These are phyloP conservation scores for Cyrtorhinus lividipennis DNA, from an alignment of 1,140 invertebrate species.

Conservation along the genomic window DNA sequence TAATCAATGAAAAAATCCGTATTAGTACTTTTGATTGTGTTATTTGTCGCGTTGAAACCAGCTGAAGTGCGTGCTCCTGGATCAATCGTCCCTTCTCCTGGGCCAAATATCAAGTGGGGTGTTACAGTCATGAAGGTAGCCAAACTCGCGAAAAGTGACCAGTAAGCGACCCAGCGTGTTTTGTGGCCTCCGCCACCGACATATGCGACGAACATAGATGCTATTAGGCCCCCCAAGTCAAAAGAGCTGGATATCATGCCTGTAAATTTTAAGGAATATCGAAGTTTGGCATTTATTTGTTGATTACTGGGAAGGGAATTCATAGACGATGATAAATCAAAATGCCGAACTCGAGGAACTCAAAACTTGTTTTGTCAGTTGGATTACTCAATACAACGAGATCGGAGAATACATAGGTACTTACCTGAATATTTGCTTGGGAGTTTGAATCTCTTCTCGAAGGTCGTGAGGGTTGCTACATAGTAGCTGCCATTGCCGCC, in stretches of 20 bases:
- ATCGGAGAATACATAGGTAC: no score
- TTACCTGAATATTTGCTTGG: conserved; percentile 53
- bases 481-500: conserved; percentile 57
- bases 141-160: conserved; percentile 15
- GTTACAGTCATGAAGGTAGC: conserved; percentile 18
- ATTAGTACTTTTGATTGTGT: no score
- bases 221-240: conserved; percentile 21
- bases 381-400: no score
- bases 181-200: conserved; percentile 22
- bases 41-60: no score
- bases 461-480: conserved; percentile 55
- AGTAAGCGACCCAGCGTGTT: conserved; percentile 22
- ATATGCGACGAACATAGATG: conserved; percentile 19
- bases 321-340: no score
- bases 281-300: no score
- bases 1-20: no score
- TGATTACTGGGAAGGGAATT: no score
- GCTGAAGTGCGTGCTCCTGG: no score
- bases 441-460: conserved; percentile 64
- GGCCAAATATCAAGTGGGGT: conserved; percentile 22
- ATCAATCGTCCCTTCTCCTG: conserved; percentile 18
- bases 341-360: no score
- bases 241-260: conserved; percentile 21
- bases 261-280: no score
- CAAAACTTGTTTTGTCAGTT: no score